phyloP scores from a whole-genome alignment of 2,888 invertebrate species.

The Dichetophora obliterata region DNA sequence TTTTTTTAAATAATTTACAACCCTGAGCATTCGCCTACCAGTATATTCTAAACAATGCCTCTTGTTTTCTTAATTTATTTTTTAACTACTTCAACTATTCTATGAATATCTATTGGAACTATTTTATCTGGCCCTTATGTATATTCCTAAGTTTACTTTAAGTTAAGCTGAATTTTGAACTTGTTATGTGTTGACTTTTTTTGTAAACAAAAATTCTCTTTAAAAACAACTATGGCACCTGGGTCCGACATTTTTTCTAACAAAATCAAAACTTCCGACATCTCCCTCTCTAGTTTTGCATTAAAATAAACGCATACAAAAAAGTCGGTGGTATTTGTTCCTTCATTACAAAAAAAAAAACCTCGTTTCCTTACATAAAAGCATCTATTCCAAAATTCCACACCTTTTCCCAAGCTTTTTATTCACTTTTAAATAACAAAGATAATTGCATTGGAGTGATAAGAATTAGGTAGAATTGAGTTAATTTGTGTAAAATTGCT shows the following conservation, averaged over 20 bases:
- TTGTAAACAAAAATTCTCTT: slow-evolving; percentile 37
- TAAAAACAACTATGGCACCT: slow-evolving; percentile 22
- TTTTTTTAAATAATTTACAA: neutral
- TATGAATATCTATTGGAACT: slow-evolving; percentile 1
- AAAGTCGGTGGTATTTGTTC: neutral
- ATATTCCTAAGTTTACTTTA: slow-evolving; percentile 16
- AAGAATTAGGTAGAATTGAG: no score
- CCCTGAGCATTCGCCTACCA: neutral
- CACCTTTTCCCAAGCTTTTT: neutral
- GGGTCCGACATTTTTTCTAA: neutral
- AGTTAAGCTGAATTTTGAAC: slow-evolving; percentile 11
- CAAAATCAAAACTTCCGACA: neutral
- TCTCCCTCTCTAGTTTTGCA: neutral
- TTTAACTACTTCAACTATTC: slow-evolving; percentile 16
- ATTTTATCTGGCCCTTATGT: slow-evolving; percentile 29
- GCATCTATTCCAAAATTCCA: neutral
- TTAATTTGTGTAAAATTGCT: neutral
- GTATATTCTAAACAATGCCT: slow-evolving; percentile 1
- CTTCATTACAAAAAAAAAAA: neutral
- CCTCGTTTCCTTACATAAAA: neutral
- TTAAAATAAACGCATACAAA: neutral
- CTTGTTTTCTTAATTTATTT: slow-evolving; percentile 33
- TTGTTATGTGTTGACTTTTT: slow-evolving; percentile 13
- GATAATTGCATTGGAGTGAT: no score
- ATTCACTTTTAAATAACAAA: no score